These are phyloP conservation scores for Leptobrachium ailaonicum DNA, from an alignment of 2,113 vertebrate species.

Conservation along the genomic window DNA sequence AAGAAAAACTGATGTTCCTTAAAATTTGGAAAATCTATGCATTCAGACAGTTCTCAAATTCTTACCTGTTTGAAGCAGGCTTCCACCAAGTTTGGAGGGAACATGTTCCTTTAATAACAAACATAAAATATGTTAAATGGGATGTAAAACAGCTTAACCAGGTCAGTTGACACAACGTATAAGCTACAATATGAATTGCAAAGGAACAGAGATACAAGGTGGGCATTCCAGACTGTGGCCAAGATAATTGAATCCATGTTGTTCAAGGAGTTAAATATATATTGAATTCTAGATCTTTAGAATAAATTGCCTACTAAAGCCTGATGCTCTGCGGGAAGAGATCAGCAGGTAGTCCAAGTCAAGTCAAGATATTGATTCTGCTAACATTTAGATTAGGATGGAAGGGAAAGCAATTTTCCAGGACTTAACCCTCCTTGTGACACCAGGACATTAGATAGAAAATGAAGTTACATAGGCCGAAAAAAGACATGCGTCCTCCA, in stretches of 20 bases:
- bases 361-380: slow-evolving; percentile 6
- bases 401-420: neutral
- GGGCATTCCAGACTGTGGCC: too few relatives aligned
- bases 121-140: slow-evolving; percentile 13
- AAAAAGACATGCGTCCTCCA: too few relatives aligned
- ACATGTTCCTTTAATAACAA: slow-evolving; percentile 87
- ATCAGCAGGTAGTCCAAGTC: neutral
- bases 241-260: too few relatives aligned
- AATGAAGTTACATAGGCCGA: too few relatives aligned
- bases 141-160: too few relatives aligned
- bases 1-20: too few relatives aligned
- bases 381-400: neutral
- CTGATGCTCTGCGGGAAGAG: slow-evolving; percentile 1
- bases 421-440: neutral
- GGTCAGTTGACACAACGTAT: too few relatives aligned
- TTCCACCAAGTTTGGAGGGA: slow-evolving; percentile 93
- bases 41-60: neutral
- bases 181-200: too few relatives aligned
- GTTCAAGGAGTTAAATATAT: neutral
- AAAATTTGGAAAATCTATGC: too few relatives aligned
- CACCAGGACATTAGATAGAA: too few relatives aligned
- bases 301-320: neutral
- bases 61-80: slow-evolving; percentile 97
- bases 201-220: too few relatives aligned
- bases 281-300: neutral